Percentiles rank a stretch among this genome's conserved stretches.
phyloP scores from a whole-genome alignment of 2,888 invertebrate species.

The Pimpla rufipes region DNA sequence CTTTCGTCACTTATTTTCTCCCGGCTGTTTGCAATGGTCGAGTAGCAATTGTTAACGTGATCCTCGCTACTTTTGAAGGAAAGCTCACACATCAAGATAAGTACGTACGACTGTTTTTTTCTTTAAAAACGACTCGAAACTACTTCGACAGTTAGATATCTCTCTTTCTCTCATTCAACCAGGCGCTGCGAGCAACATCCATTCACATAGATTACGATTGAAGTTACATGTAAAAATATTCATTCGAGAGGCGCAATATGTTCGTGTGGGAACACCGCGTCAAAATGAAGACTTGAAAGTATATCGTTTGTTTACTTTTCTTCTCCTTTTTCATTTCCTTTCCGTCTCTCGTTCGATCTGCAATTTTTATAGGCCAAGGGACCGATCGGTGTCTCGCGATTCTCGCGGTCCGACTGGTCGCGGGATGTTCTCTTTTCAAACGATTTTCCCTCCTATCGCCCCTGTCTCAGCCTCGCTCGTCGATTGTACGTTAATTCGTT shows the following conservation, averaged over 20 bases:
- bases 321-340: constrained; percentile 14
- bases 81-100: constrained; percentile 54
- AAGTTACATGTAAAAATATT: constrained; percentile 72
- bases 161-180: constrained; percentile 55
- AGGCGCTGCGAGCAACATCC: constrained; percentile 55
- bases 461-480: constrained; percentile 42
- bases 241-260: constrained; percentile 58
- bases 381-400: constrained; percentile 46
- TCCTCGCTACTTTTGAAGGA: constrained; percentile 6
- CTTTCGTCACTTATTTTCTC: not conserved
- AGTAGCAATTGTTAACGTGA: constrained; percentile 9
- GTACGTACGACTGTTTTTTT: constrained; percentile 58
- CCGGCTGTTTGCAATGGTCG: constrained; percentile 19
- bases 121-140: constrained; percentile 40
- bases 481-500: constrained; percentile 63
- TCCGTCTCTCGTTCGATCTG: constrained; percentile 61
- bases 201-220: constrained; percentile 63
- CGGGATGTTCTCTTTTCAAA: constrained; percentile 22
- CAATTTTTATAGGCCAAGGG: constrained; percentile 68
- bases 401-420: constrained; percentile 27
- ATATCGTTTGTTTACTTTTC: constrained; percentile 34
- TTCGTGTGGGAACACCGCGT: constrained; percentile 45
- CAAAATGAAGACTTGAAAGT: constrained; percentile 61
- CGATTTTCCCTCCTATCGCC: constrained; percentile 25
- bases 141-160: constrained; percentile 57